Conservation (phyloP, 2,888 invertebrate genomes). For the Neocrepidodera transversa region DNA sequence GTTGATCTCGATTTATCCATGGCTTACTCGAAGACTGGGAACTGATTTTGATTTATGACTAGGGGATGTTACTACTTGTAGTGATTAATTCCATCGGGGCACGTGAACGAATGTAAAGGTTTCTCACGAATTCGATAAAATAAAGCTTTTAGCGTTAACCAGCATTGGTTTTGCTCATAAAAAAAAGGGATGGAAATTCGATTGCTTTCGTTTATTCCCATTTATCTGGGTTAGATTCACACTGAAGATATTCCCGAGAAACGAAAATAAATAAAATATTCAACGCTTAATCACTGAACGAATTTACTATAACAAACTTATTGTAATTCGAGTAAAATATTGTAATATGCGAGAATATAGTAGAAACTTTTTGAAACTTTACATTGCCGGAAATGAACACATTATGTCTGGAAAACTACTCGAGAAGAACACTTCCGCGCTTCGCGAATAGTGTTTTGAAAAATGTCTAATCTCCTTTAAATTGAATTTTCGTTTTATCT, state of each 20-base stretch:
- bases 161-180: neutral
- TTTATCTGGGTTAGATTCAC: neutral
- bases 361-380: too few species aligned
- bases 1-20: slow-evolving; percentile 21
- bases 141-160: slow-evolving; percentile 20
- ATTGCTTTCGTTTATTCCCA: slow-evolving; percentile 13
- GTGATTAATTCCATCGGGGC: slow-evolving; percentile 16
- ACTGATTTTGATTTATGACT: slow-evolving; percentile 22
- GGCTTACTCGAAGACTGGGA: slow-evolving; percentile 10
- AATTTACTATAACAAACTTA: too few species aligned
- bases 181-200: slow-evolving; percentile 4
- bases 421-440: too few species aligned
- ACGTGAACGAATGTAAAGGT: slow-evolving; percentile 10
- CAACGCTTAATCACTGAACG: too few species aligned
- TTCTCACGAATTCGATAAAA: slow-evolving; percentile 23
- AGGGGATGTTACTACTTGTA: slow-evolving; percentile 13
- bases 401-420: too few species aligned
- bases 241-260: neutral
- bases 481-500: too few species aligned
- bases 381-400: too few species aligned
- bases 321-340: too few species aligned
- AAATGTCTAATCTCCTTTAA: too few species aligned
- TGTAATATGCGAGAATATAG: too few species aligned
- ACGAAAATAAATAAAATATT: slow-evolving; percentile 8
- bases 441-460: too few species aligned